Evolutionary conservation across 2,888 invertebrate species (phyloP), one percentile per base, ranked within the genome.

Genomic region (Orthosia gracilis): DNA sequence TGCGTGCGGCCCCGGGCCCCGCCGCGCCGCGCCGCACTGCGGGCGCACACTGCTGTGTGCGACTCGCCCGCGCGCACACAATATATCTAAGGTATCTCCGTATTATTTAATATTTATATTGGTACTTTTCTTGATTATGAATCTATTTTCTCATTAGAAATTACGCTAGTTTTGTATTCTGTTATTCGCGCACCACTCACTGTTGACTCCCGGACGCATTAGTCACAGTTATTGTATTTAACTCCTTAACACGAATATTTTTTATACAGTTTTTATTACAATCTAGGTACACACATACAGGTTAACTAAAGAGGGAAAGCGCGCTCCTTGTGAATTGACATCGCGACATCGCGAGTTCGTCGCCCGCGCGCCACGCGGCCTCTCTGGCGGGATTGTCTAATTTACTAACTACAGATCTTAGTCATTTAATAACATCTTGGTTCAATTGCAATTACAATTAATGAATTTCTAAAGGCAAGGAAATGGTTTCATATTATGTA

Each of bases 101-200:
- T 96, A 95, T 94, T 92, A 93, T 94, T 94, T 93, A 93, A 94
- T 93, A 95, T 95, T 96, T 96, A 96, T 96, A 96, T 97, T 97
- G 97, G 98, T 97, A 97, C 97, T 96, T 97, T 97, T 95, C 79
- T 97, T 97, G 97, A 97, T 97, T 97, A 97, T 97, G 96, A 96
- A 94, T 95, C 96, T 97, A 97, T 97, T 96, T 94, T 95, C 91
- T 96, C 93, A 91, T 96, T 97, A 97, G 96, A 96, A 96, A 97
- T 97, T 97, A 97, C 96, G 92, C 96, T 97, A 96, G 93, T 92
- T 95, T 95, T 92, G 91, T 92, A 89, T 87, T 94, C 89, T 92
- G 89, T 91, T 91, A 85, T 88, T 90, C 90, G 91, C 94, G 93
- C 92, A 91, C 84, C 87, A 82, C 82, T 88, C 93, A 92, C 95